Base-by-base conservation (phyloP, 2,113 vertebrate species). In the Brachypteracias leptosomus region DNA sequence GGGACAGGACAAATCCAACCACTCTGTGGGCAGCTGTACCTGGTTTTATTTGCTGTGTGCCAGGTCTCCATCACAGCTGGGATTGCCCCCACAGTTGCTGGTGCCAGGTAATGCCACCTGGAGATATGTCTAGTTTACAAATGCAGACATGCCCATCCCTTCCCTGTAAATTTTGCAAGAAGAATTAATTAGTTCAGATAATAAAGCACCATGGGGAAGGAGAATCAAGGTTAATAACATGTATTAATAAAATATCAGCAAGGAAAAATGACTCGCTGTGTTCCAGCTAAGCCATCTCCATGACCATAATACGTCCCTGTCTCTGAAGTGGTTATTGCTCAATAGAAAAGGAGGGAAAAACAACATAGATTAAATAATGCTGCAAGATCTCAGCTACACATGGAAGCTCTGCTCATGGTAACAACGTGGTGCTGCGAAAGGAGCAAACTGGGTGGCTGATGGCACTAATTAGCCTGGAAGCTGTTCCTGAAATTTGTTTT, bases 161-260 rank as follows among this genome's bases (percentile, higher is more conserved):
- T 62, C 86, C 79, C 26, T 28, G 42, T 9, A 66, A 29, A 22
- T 58, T 75, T 44, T 66, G 79, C 52, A 86, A 67, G 90, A 86
- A 80, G 72, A 90, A 92, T 94, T 94, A 93, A 96, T 96, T 96
- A 96, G 79, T 86, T 94, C 83, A 84, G 88, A 94, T 86, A 88
- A 96, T 90, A 92, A 93, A 94, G 85, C 76, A 93, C 88, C 57
- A 4, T 25, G 11, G 90, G 88, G 95, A 97, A 95, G 92, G 95
- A 95, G 93, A 90, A 94, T 88, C 88, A 96, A 96, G 90, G 95
- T 96, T 96, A 97, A 95, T 93, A 94, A 93, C 75, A 49, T 38
- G 31, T 81, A 96, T 97, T 94, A 96, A 96, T 96, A 97, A 90
- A 95, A 93, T 88, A 96, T 88, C 85, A 94, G 96, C 63, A 52